These are phyloP conservation scores for Brachionus plicatilis DNA, from an alignment of 1,140 invertebrate species.

Conservation along the genomic window DNA sequence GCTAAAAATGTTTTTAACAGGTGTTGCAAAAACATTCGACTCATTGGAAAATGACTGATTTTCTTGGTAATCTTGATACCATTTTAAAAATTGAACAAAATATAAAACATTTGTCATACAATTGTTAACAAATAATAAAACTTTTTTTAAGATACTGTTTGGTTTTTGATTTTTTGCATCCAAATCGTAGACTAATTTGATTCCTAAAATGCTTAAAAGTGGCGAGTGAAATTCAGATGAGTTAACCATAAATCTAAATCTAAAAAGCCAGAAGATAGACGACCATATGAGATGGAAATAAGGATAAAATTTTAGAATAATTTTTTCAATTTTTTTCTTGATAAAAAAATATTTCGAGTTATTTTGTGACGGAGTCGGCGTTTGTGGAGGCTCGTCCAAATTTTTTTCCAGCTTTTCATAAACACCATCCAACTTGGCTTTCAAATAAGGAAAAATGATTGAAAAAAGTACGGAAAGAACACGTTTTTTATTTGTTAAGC, in stretches of 20 bases:
- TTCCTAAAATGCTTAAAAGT: neutral
- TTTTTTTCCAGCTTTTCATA: conserved; percentile 24
- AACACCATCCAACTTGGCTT: conserved; percentile 2
- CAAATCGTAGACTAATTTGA: neutral
- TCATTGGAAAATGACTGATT: neutral
- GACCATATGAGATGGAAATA: conserved; percentile 32
- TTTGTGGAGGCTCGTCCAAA: neutral
- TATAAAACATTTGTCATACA: neutral
- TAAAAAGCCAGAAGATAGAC: neutral
- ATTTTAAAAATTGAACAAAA: conserved; percentile 37
- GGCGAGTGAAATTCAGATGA: conserved; percentile 10
- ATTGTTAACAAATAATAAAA: neutral
- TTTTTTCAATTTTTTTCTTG: neutral
- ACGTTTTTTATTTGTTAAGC: neutral
- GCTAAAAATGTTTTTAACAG: neutral
- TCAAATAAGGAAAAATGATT: conserved; percentile 18
- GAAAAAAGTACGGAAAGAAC: neutral
- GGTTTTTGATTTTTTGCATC: neutral
- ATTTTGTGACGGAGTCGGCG: neutral
- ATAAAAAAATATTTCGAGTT: neutral
- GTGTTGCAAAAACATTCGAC: neutral
- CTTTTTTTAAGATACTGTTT: neutral
- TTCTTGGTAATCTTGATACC: conserved; percentile 27
- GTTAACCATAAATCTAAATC: conserved; percentile 20
- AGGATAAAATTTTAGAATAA: conserved; percentile 13